These are phyloP conservation scores for Lerema accius DNA, from an alignment of 1,140 invertebrate genomes.

Conservation along the genomic window DNA sequence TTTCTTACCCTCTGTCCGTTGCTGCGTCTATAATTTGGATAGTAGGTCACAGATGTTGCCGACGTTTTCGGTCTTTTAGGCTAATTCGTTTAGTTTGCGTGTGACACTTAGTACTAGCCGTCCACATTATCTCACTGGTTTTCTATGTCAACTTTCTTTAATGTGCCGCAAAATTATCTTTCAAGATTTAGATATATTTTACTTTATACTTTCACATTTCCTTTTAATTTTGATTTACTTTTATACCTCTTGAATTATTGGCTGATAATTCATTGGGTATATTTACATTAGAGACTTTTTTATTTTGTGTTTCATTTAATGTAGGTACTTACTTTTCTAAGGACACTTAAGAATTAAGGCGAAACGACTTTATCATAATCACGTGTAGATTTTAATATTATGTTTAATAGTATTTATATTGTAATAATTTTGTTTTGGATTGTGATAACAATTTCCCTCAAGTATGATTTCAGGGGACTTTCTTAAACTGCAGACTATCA, in stretches of 20 bases:
- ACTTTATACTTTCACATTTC: not conserved
- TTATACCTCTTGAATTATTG: constrained; percentile 61
- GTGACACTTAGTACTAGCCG: not conserved
- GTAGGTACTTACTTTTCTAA: not conserved
- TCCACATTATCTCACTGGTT: not conserved
- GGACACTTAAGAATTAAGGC: not conserved
- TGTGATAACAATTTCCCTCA: not conserved
- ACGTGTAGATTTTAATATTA: not conserved
- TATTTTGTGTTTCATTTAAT: constrained; percentile 20
- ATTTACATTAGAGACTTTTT: constrained; percentile 13
- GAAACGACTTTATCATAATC: constrained; percentile 15
- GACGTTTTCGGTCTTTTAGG: not conserved
- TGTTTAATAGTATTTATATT: not conserved
- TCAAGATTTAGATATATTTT: not conserved
- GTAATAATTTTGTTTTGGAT: not conserved
- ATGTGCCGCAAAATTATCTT: constrained; percentile 9
- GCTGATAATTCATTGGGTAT: constrained; percentile 66
- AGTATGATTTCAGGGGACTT: not conserved
- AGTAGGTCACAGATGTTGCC: constrained; percentile 30
- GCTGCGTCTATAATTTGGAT: constrained; percentile 19
- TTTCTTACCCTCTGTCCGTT: constrained; percentile 8
- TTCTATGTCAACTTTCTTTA: not conserved
- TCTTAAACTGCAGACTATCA: not conserved
- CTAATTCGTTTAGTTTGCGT: not conserved
- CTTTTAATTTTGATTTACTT: constrained; percentile 10